Conservation (phyloP, 2,113 vertebrate genomes). For the Platysteira castanea region DNA sequence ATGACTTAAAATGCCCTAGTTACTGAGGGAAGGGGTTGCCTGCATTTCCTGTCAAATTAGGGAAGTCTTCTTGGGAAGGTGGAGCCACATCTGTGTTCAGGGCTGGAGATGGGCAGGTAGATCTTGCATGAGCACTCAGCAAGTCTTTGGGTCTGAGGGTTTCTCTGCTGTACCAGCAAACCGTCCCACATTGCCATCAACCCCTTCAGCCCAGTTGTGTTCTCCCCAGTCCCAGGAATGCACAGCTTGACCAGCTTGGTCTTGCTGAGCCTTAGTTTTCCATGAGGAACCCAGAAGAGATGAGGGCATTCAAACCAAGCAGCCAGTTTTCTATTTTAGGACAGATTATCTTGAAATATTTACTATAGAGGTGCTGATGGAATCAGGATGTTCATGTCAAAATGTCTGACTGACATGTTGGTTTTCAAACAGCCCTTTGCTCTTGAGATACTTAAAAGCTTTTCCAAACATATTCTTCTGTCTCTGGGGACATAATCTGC, state of each 20-base stretch:
- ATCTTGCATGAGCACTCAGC: not conserved
- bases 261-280: not conserved
- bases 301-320: not conserved
- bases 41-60: not conserved
- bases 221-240: not conserved
- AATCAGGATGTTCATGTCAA: not conserved
- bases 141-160: not conserved
- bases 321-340: not conserved
- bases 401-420: not conserved
- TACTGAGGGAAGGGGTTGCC: not conserved
- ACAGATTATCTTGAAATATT: not conserved
- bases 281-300: not conserved
- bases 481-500: not conserved
- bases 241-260: accelerated
- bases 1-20: not conserved
- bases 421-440: not conserved
- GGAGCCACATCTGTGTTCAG: not conserved
- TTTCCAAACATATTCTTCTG: not conserved
- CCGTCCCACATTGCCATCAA: not conserved
- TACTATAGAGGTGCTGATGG: not conserved
- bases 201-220: not conserved
- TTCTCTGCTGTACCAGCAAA: not conserved
- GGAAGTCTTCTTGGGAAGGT: not conserved
- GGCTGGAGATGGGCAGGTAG: not conserved
- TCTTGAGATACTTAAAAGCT: not conserved